Conservation (phyloP, 2,888 invertebrate species). For the Epinotia nisella region DNA sequence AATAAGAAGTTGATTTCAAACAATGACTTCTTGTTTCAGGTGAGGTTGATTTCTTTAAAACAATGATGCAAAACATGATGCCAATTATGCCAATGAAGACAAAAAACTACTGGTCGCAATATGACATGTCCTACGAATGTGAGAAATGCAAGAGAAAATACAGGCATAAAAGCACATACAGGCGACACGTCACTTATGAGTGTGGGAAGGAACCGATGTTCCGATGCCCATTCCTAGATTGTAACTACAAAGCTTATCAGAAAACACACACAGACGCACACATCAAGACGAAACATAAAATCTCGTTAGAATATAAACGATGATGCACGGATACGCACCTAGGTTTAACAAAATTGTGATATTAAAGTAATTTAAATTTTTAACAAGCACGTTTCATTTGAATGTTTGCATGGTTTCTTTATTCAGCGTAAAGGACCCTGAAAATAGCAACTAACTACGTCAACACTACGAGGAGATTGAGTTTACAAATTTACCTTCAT, state of each 20-base stretch:
- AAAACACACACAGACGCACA: constrained; percentile 82
- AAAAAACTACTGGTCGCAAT: constrained; percentile 80
- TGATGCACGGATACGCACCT: constrained; percentile 55
- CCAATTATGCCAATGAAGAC: constrained; percentile 81
- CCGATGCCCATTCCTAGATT: constrained; percentile 78
- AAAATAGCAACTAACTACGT: too few species aligned
- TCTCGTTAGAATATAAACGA: constrained; percentile 85
- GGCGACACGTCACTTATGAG: constrained; percentile 88
- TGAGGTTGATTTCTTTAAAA: constrained; percentile 81
- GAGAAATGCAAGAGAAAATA: constrained; percentile 89
- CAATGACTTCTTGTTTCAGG: constrained; percentile 77
- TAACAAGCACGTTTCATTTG: constrained; percentile 26
- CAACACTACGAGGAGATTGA: background rate
- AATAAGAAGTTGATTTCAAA: constrained; percentile 40
- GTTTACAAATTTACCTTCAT: background rate
- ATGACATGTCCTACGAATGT: constrained; percentile 82
- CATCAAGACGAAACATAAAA: constrained; percentile 81
- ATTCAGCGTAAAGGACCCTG: background rate
- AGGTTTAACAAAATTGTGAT: constrained; percentile 69
- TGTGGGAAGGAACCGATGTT: constrained; percentile 86
- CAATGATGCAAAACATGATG: constrained; percentile 80
- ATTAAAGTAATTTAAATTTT: constrained; percentile 60
- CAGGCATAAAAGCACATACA: constrained; percentile 89
- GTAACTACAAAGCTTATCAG: constrained; percentile 81
- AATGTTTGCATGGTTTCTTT: constrained; percentile 13